These are phyloP conservation scores for Orientallactaga sibirica DNA, from an alignment of 2,797 vertebrate species.

Conservation along the genomic window DNA sequence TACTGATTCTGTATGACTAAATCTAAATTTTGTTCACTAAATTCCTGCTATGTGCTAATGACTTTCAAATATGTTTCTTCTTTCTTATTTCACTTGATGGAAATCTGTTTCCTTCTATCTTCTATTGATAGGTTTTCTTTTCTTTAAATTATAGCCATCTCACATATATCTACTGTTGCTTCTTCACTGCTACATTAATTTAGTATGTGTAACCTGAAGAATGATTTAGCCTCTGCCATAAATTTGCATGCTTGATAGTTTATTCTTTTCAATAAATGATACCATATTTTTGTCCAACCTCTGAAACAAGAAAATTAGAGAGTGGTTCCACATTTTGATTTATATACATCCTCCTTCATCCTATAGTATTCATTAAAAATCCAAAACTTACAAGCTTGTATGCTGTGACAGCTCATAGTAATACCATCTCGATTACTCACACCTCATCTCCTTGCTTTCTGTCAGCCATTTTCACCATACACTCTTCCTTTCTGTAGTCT, in stretches of 20 bases:
- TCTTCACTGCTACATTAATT: neutral
- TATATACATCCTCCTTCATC: neutral
- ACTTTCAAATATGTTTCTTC: neutral
- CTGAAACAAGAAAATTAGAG: neutral
- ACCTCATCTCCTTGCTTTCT: slow-evolving; percentile 9
- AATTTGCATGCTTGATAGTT: neutral
- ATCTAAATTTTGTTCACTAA: neutral
- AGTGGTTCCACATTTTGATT: neutral
- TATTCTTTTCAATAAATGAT: neutral
- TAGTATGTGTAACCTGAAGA: neutral
- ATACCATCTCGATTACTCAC: neutral
- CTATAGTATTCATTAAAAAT: neutral
- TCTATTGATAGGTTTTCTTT: neutral
- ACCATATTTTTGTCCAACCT: slow-evolving; percentile 1
- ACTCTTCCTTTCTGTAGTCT: neutral
- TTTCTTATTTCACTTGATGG: neutral
- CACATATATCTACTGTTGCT: neutral
- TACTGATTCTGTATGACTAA: neutral
- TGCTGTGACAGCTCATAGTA: neutral
- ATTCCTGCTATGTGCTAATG: neutral
- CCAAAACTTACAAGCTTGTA: neutral
- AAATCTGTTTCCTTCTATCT: neutral
- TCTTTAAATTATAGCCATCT: neutral
- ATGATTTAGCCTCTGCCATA: neutral
- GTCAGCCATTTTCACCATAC: neutral